A percentile compares a stretch with the other conserved stretches of the same genome.
These are phyloP conservation scores for Pristiophorus japonicus DNA, from an alignment of 2,113 vertebrate species.

Conservation along the genomic window DNA sequence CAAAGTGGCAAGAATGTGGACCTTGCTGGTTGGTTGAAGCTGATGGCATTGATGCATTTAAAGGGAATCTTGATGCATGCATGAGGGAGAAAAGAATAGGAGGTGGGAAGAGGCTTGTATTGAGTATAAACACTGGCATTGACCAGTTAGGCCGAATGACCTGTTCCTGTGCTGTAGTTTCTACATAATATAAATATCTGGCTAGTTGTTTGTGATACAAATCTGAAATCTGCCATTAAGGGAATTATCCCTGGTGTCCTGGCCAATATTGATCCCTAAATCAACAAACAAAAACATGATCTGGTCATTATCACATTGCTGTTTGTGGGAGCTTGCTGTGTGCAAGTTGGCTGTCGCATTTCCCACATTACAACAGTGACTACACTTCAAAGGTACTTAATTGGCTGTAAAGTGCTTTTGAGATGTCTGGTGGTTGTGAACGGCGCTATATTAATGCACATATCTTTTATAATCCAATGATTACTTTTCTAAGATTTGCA, in stretches of 20 bases:
- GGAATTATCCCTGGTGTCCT: too few species aligned
- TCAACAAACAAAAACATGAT: too few species aligned
- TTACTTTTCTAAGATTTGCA: not conserved
- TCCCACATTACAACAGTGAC: too few species aligned
- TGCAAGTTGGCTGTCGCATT: too few species aligned
- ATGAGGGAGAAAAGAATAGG: not conserved
- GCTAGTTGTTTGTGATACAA: not conserved
- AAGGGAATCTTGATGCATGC: not conserved
- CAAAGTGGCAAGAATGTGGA: not conserved
- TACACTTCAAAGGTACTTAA: too few species aligned
- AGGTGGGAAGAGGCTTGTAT: not conserved
- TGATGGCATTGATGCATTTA: not conserved
- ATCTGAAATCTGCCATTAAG: not conserved
- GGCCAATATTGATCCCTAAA: too few species aligned
- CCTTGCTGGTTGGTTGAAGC: not conserved
- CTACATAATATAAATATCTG: not conserved
- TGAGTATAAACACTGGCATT: not conserved
- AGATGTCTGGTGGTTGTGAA: too few species aligned
- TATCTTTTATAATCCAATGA: too few species aligned
- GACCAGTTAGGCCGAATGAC: not conserved
- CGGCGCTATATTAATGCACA: too few species aligned
- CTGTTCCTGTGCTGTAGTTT: not conserved
- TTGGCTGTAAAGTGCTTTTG: too few species aligned
- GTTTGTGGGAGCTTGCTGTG: too few species aligned
- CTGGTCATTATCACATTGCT: too few species aligned